phyloP scores from a whole-genome alignment of 2,888 invertebrate species.

The Furcula furcula region DNA sequence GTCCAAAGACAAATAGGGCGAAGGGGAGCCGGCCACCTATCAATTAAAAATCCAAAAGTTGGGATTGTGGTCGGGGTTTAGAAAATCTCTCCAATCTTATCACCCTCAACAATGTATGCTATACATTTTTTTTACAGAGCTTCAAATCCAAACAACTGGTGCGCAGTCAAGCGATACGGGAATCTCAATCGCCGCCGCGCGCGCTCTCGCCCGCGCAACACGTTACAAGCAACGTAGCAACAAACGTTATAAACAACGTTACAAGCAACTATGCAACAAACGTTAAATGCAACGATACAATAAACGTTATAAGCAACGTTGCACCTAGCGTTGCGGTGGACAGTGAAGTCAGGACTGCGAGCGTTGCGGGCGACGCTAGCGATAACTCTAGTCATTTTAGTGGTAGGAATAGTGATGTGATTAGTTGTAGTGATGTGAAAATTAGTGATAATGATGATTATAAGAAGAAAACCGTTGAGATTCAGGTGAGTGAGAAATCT shows the following conservation, averaged over 20 bases:
- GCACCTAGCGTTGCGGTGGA: conserved; percentile 1
- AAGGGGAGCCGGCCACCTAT: too few relatives aligned
- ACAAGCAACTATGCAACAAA: conserved; percentile 3
- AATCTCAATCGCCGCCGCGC: conserved; percentile 86
- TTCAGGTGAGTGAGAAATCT: conserved; percentile 69
- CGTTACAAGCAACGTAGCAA: conserved; percentile 1
- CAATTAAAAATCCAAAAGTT: too few relatives aligned
- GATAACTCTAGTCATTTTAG: conserved; percentile 63
- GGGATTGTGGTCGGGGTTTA: too few relatives aligned
- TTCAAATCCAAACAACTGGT: conserved; percentile 92
- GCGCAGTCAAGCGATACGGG: conserved; percentile 94
- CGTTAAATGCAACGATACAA: conserved; percentile 4
- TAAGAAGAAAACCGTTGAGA: conserved; percentile 65
- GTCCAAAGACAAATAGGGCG: too few relatives aligned
- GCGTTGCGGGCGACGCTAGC: conserved; percentile 15
- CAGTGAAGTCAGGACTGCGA: conserved; percentile 16
- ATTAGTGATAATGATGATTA: conserved; percentile 37
- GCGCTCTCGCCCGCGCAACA: conserved; percentile 66
- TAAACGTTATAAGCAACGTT: conserved; percentile 5
- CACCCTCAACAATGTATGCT: not conserved
- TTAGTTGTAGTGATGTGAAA: conserved; percentile 27
- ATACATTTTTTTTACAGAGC: conserved; percentile 46
- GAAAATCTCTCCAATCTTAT: not conserved
- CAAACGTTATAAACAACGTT: conserved; percentile 3
- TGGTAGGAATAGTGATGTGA: conserved; percentile 43